A percentile compares a stretch with the other conserved stretches of the same genome.
Evolutionary conservation across 2,113 vertebrate species (phyloP).

Genomic region (Neolamprologus modestus): DNA sequence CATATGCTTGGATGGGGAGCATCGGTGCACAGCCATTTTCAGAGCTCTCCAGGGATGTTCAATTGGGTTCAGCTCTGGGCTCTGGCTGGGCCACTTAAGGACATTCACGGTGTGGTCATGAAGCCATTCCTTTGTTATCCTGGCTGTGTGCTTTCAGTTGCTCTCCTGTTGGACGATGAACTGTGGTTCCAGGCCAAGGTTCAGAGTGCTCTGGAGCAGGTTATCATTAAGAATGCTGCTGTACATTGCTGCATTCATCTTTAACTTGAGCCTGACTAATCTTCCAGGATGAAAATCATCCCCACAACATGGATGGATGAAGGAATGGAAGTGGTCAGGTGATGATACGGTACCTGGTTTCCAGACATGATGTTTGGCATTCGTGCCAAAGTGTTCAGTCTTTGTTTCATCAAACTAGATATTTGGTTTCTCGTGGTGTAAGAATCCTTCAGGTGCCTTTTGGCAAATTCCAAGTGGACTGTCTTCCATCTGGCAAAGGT

Average conservation of each 20-base stretch:
- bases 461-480: not conserved
- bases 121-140: rapidly evolving
- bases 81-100: not conserved
- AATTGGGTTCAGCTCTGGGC: not conserved
- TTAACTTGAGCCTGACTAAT: not conserved
- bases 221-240: not conserved
- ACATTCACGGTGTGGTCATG: rapidly evolving
- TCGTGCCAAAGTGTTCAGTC: rapidly evolving
- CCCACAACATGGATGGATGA: not conserved
- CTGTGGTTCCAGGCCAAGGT: not conserved
- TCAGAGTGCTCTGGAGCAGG: not conserved
- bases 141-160: not conserved
- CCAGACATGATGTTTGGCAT: not conserved
- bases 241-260: not conserved
- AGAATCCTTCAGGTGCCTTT: not conserved
- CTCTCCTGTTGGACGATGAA: not conserved
- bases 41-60: not conserved
- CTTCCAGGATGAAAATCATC: rapidly evolving
- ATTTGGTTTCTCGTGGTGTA: not conserved
- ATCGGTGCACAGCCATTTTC: not conserved
- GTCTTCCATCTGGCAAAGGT: not conserved
- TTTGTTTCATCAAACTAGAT: not conserved
- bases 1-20: not conserved
- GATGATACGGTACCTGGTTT: not conserved
- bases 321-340: not conserved